Percentiles rank a stretch among this genome's conserved stretches.
Conservation (phyloP, 2,113 vertebrate species). For the Eurypyga helias region DNA sequence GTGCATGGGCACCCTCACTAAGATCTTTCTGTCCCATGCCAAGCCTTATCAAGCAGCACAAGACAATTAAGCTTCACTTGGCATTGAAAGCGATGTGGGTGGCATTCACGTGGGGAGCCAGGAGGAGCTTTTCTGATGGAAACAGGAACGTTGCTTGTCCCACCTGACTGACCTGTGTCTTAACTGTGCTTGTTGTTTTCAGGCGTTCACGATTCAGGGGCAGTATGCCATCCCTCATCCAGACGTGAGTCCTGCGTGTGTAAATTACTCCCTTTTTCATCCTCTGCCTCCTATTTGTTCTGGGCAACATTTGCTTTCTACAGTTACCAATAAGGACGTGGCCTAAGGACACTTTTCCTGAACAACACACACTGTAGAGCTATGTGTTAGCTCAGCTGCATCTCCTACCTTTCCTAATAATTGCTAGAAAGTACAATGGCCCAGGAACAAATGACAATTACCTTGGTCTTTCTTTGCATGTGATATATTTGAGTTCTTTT, state of each 20-base stretch:
- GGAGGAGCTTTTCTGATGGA: neutral
- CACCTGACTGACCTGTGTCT: neutral
- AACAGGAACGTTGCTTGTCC: neutral
- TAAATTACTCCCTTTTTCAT: slow-evolving; percentile 61
- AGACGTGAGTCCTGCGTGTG: slow-evolving; percentile 88
- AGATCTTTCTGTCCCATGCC: neutral
- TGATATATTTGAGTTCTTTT: slow-evolving; percentile 60
- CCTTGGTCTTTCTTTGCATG: slow-evolving; percentile 61
- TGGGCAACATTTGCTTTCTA: slow-evolving; percentile 75
- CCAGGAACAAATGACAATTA: slow-evolving; percentile 69
- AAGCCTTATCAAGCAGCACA: neutral
- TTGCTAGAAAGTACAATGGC: slow-evolving; percentile 73
- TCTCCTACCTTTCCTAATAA: neutral
- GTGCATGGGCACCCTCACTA: fast-evolving
- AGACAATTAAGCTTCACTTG: neutral
- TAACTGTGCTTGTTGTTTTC: slow-evolving; percentile 64
- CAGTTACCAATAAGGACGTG: neutral
- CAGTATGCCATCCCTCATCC: slow-evolving; percentile 92
- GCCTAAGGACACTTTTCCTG: neutral
- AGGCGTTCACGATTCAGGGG: slow-evolving; percentile 91
- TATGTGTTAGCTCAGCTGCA: neutral
- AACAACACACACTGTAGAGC: neutral
- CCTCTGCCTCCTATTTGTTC: slow-evolving; percentile 71
- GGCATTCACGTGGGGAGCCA: neutral
- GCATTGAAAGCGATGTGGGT: neutral